Base-by-base conservation (phyloP, 2,888 invertebrate genomes). In the Brachypalpus laphriformis region DNA sequence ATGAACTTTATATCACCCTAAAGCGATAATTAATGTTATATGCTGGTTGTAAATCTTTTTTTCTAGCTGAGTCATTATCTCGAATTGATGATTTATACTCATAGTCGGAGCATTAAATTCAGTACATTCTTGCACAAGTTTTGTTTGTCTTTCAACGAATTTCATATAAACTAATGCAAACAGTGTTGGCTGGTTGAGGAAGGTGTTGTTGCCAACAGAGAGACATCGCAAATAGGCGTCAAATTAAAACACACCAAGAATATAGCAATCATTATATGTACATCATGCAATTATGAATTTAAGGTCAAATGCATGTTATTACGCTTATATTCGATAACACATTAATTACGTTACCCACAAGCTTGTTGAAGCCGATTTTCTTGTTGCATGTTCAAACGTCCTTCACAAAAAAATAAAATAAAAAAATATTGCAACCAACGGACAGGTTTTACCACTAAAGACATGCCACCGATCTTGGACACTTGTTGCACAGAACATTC, bases 381-480 rank as follows among this genome's bases (percentile, higher is more conserved):
- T 70, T 77, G 42, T 70, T 77, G 51, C 76, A 70, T 70, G 59
- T 34, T 42, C 5, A 25, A 70, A 51, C 61, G 77, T 70, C 77
- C 77, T 77, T 77, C 74, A 74, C 22, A 11, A 8, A 7, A 3
- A 4, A 22, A 34, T 37, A 1, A 57, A 61, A 49, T 74, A 40
- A 68, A 16, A 8, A 11, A 31, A 18, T 71, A 49, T 70, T 75
- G 68, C 68, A 78, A 72, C 11, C 31, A 5, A 25, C 47, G 40
- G 80, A 83, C 83, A 70, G 83, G 83, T 83, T 83, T 70, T 28
- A 75, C 83, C 51, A 83, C 70, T 74, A 74, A 71, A 59, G 65
- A 66, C 71, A 31, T 71, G 82, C 61, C 20, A 61, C 77, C 45
- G 49, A 70, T 78, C 70, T 59, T 74, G 78, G 61, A 40, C 68